Base-by-base conservation (phyloP, 1,140 invertebrate species). In the Hormaphis cornu region DNA sequence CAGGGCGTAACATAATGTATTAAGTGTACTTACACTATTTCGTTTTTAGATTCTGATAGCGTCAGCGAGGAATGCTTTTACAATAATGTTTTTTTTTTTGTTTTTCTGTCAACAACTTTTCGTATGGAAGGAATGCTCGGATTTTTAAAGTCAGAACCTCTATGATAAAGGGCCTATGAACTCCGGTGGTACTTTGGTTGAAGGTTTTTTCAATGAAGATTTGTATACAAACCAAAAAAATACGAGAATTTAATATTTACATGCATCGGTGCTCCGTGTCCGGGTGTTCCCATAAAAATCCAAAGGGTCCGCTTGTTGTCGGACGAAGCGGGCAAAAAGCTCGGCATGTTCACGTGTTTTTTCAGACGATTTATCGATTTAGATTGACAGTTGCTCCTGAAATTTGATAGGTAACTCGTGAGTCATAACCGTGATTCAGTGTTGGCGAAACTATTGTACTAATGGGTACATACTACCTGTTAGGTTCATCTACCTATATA, bases 231-330 rank as follows among this genome's bases (percentile, higher is more conserved):
- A n/a, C n/a, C n/a, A n/a, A n/a, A n/a, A n/a, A n/a, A n/a, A 30
- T 5, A 12, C 6, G 10, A 3, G 22, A 14, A 26, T 12, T 16
- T 72, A 61, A 26, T 37, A 83, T 87, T 84, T 79, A 95, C 91
- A 78, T 97, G 94, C 87, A 97, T 89, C 73, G 94, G 88, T 1
- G 94, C 93, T 0, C 95, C 95, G 76, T 92, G 86, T 40, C 94
- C 93, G 1, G 89, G 86, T 35, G 89, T 92, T 0, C 95, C 95
- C 87, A 97, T 96, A 75, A 97, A 97, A 72, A 97, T 91, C 94
- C 94, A 97, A 79, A 95, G 93, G 0, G 89, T 85, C 59, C 86
- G 87, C 74, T 91, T 90, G 72, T 86, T 89, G 77, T 95, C 91
- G 0, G 93, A 87, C 2, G 84, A 84, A 46, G 78, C 78, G 0